Conservation (phyloP, 2,888 invertebrate genomes). For the Oscheius sp. region DNA sequence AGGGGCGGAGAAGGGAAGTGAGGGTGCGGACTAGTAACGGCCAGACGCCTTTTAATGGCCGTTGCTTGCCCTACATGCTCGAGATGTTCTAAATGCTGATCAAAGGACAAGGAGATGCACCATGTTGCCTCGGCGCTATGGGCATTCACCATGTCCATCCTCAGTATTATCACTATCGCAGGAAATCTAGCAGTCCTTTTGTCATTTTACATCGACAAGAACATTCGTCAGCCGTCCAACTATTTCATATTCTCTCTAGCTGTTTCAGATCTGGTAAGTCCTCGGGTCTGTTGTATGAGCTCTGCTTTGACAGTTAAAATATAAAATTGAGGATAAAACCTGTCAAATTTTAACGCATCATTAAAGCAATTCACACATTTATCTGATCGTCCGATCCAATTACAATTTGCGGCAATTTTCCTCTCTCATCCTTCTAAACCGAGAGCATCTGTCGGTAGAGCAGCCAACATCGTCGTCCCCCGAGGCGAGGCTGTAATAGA, state of each 20-base stretch:
- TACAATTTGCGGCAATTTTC: constrained; percentile 1
- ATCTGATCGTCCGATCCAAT: neutral
- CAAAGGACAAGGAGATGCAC: constrained; percentile 14
- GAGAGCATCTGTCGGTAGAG: neutral
- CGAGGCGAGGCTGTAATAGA: constrained; percentile 32
- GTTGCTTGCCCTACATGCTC: neutral
- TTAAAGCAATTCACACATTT: too few relatives aligned
- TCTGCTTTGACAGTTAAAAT: too few relatives aligned
- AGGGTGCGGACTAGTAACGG: constrained; percentile 22
- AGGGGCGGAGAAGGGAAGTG: constrained; percentile 27
- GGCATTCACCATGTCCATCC: constrained; percentile 50
- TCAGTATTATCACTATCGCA: constrained; percentile 67
- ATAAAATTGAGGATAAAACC: too few relatives aligned
- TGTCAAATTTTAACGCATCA: too few relatives aligned
- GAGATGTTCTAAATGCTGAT: neutral
- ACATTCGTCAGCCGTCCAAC: constrained; percentile 90
- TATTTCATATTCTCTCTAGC: constrained; percentile 98
- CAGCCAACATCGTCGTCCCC: constrained; percentile 1
- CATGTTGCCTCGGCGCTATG: constrained; percentile 15
- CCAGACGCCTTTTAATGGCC: constrained; percentile 22
- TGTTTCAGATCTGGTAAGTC: constrained; percentile 78
- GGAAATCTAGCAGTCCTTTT: constrained; percentile 84
- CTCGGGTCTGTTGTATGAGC: too few relatives aligned
- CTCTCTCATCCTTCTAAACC: neutral
- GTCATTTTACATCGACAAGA: constrained; percentile 70